Conservation (phyloP, 2,888 invertebrate genomes). For the Melipona bicolor region DNA sequence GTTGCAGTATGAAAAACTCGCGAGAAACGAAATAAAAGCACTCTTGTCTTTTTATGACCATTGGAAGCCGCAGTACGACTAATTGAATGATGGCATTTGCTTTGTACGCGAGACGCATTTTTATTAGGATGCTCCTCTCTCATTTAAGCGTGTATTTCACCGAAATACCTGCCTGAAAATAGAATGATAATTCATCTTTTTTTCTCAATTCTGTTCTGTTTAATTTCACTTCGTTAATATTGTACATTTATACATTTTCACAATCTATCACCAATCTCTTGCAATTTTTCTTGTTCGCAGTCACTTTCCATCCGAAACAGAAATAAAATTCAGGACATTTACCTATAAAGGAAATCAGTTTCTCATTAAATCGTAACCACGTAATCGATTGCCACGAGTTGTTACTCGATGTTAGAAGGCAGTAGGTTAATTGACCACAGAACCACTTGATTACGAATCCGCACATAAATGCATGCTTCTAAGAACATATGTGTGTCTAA, state of each 20-base stretch:
- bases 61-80: neutral
- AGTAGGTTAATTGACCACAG: no score
- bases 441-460: constrained; percentile 1
- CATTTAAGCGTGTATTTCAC: neutral
- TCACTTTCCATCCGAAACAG: no score
- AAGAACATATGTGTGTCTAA: constrained; percentile 1
- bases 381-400: no score
- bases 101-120: constrained; percentile 16
- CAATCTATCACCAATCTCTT: neutral
- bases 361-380: no score
- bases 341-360: no score
- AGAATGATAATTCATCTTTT: neutral
- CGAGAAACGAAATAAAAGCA: neutral
- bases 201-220: neutral
- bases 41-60: neutral
- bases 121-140: neutral
- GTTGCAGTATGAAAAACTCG: neutral
- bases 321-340: no score
- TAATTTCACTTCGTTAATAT: neutral
- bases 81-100: constrained; percentile 22
- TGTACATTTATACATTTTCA: neutral
- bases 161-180: neutral
- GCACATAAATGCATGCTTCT: neutral
- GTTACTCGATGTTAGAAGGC: no score
- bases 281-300: neutral